Evolutionary conservation across 2,113 vertebrate species (phyloP).

Genomic region (Phainopepla nitens): DNA sequence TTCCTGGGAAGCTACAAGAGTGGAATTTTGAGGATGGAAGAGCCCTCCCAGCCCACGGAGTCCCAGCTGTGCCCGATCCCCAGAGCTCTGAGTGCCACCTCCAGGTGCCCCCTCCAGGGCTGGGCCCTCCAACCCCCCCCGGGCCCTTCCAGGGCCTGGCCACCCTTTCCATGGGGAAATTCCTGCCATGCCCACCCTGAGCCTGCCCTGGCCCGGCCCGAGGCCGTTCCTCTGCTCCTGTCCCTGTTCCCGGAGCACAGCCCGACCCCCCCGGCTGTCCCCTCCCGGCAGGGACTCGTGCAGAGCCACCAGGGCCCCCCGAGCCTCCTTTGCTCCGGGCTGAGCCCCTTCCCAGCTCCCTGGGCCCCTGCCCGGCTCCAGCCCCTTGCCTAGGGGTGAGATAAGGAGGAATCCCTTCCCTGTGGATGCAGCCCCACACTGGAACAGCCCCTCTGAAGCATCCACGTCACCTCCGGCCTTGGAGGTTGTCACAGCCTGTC

Average conservation of each 20-base stretch:
- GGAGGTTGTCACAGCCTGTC: neutral
- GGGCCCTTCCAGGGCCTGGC: neutral
- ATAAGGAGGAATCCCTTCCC: neutral
- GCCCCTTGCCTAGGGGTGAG: neutral
- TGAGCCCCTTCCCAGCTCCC: neutral
- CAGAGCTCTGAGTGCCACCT: neutral
- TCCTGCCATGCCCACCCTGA: neutral
- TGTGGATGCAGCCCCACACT: neutral
- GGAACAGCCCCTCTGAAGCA: neutral
- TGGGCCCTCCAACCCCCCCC: neutral
- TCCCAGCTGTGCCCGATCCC: accelerated
- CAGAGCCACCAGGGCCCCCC: neutral
- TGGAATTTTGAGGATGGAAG: neutral
- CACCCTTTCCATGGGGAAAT: neutral
- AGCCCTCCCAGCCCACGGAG: accelerated
- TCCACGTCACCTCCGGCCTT: too few species aligned
- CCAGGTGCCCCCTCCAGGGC: neutral
- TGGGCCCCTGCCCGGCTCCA: neutral
- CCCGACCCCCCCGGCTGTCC: too few species aligned
- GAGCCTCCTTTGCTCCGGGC: neutral
- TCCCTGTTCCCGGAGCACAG: too few species aligned
- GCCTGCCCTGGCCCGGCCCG: neutral
- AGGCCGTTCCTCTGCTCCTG: neutral
- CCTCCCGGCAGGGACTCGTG: too few species aligned
- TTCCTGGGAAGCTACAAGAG: neutral